A percentile compares a stretch with the other conserved stretches of the same genome.
phyloP scores from a whole-genome alignment of 2,797 vertebrate species.

The Ctenopoma multispine region DNA sequence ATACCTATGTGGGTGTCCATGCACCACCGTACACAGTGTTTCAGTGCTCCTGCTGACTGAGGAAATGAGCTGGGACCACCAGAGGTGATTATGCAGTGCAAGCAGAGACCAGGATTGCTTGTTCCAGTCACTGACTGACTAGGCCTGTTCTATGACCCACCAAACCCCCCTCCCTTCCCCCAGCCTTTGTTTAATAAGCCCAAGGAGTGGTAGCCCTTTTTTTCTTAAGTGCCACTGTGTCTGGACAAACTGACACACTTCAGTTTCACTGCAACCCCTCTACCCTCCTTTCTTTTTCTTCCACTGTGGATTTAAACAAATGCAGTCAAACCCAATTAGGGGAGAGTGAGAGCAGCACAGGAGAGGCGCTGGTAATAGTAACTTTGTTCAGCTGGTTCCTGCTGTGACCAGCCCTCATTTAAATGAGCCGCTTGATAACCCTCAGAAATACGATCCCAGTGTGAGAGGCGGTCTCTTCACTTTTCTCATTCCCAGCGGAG shows the following conservation, averaged over 20 bases:
- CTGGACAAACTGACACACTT: conserved; percentile 87
- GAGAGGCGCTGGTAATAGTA: conserved; percentile 85
- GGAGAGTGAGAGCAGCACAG: conserved; percentile 85
- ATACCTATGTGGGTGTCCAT: conserved; percentile 77
- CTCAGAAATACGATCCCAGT: conserved; percentile 83
- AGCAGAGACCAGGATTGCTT: conserved; percentile 65
- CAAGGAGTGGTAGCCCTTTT: conserved; percentile 66
- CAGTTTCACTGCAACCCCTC: conserved; percentile 80
- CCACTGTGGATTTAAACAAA: conserved; percentile 88
- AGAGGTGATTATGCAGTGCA: conserved; percentile 79
- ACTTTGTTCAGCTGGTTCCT: conserved; percentile 91
- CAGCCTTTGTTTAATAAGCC: conserved; percentile 77
- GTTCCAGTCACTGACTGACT: conserved; percentile 75
- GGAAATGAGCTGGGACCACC: conserved; percentile 86
- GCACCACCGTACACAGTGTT: conserved; percentile 58
- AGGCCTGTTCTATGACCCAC: conserved; percentile 74
- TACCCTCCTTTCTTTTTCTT: conserved; percentile 79
- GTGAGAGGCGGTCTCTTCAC: conserved; percentile 68
- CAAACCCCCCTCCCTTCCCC: conserved; percentile 18
- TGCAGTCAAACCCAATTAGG: conserved; percentile 90
- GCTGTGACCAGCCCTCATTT: conserved; percentile 88
- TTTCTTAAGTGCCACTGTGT: conserved; percentile 83
- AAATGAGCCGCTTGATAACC: conserved; percentile 89
- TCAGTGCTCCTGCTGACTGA: conserved; percentile 78
- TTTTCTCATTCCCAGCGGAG: conserved; percentile 71